phyloP scores from a whole-genome alignment of 53 echinoderm and acorn worm species.

The Glandiceps talaboti region DNA sequence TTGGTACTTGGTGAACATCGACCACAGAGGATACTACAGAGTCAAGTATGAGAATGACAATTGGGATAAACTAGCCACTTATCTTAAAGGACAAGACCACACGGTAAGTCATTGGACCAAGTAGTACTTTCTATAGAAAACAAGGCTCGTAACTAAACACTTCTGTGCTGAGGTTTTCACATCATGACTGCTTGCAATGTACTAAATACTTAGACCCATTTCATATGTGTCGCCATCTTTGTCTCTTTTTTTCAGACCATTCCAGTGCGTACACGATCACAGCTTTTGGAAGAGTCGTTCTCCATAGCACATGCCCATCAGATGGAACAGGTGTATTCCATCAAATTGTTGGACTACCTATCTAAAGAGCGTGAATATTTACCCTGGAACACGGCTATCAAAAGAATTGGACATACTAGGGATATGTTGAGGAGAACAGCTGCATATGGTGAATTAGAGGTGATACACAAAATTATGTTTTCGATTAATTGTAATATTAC shows the following conservation, averaged over 20 bases:
- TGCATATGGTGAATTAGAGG: constrained; percentile 42
- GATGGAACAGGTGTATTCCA: constrained; percentile 38
- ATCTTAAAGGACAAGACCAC: background rate
- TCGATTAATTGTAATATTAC: no score
- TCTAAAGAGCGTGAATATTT: constrained; percentile 46
- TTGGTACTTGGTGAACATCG: background rate
- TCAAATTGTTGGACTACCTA: constrained; percentile 42
- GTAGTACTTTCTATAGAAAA: no score
- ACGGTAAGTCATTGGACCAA: background rate
- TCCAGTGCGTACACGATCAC: constrained; percentile 20
- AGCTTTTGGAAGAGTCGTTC: constrained; percentile 72
- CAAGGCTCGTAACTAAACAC: no score
- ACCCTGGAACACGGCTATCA: constrained; percentile 39
- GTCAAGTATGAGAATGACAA: background rate
- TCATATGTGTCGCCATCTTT: no score
- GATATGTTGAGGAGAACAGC: constrained; percentile 34
- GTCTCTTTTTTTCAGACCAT: background rate
- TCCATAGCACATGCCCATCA: constrained; percentile 57
- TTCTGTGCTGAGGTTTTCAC: no score
- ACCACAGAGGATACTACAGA: background rate
- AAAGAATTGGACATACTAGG: constrained; percentile 26
- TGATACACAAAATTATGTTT: no score
- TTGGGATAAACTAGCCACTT: background rate
- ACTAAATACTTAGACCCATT: no score
- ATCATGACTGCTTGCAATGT: no score